These are phyloP conservation scores for Phallusia fumigata DNA, from an alignment of 23 tunicate species.

Conservation along the genomic window DNA sequence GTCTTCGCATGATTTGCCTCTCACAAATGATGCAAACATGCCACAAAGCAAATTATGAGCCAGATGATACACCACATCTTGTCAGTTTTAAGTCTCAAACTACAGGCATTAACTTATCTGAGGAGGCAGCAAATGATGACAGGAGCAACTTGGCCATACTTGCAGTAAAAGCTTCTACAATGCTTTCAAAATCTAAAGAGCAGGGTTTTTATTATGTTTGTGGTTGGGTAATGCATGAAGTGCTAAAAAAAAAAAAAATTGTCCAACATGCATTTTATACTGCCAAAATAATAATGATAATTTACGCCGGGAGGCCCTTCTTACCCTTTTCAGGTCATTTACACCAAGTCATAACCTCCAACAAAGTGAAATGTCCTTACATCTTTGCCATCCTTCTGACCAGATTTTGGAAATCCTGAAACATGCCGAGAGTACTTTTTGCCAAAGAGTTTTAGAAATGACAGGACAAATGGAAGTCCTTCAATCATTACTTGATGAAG, in stretches of 20 bases:
- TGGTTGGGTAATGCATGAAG: constrained; percentile 7
- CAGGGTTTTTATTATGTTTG: too few species aligned
- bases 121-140: constrained; percentile 6
- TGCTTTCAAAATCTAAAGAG: too few species aligned
- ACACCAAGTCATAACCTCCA: not conserved
- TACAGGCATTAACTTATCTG: too few species aligned
- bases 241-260: not conserved
- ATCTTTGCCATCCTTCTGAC: not conserved
- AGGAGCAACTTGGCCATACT: not conserved
- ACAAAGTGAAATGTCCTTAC: not conserved
- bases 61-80: too few species aligned
- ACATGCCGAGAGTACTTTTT: not conserved
- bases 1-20: too few species aligned
- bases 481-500: too few species aligned
- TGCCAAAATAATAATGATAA: too few species aligned
- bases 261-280: too few species aligned
- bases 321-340: constrained; percentile 6
- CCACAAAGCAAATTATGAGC: too few species aligned
- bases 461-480: not conserved
- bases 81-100: not conserved
- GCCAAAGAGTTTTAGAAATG: not conserved
- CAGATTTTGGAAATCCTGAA: too few species aligned
- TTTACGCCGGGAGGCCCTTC: not conserved
- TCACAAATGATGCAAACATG: too few species aligned
- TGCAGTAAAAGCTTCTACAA: not conserved